Base-by-base conservation (phyloP, 2,888 invertebrate species). In the Drosophila nigritarsus region DNA sequence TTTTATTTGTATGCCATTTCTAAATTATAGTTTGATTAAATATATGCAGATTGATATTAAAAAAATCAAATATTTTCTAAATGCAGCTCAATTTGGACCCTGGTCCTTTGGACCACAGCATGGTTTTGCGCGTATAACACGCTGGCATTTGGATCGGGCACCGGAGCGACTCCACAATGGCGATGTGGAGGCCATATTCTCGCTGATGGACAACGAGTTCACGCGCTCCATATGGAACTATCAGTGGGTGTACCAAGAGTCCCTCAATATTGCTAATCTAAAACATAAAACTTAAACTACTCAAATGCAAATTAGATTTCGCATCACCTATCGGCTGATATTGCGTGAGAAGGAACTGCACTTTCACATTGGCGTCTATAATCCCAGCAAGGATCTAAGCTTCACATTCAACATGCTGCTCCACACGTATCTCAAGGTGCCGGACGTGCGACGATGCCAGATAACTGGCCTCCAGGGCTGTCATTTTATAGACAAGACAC, bases 31-130 rank as follows among this genome's bases (percentile, higher is more conserved):
- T 13, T 45, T 20, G 5, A 45, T 20, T 20, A 15, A 45, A 7
- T 20, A 7, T 20, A 0, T 45, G 6, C 11, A 20, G 11, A 20
- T 13, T 20, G 6, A 45, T 45, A 20, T 45, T 45, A 3, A 13
- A 7, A 20, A 7, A 13, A 45, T 9, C 2, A 49, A 30, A 53
- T 36, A 4, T 18, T 50, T 1, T n/a, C 5, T 27, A n/a, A 20
- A 48, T 71, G 20, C 63, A 98, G 98, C 99, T 87, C 98, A 98
- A 94, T 99, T 98, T 94, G 99, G 98, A 65, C 96, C 97, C 83
- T 99, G 98, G 98, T 96, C 96, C 75, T 97, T 96, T 94, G 98
- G 99, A 7, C 98, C 99, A 6, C 98, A 98, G 91, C 99, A 99
- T 94, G 99, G 99, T 65, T 99, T 99, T 94, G 98, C 98, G 62